These are phyloP conservation scores for Drosophila nikananu DNA, from an alignment of 1,140 invertebrate genomes.

Conservation along the genomic window DNA sequence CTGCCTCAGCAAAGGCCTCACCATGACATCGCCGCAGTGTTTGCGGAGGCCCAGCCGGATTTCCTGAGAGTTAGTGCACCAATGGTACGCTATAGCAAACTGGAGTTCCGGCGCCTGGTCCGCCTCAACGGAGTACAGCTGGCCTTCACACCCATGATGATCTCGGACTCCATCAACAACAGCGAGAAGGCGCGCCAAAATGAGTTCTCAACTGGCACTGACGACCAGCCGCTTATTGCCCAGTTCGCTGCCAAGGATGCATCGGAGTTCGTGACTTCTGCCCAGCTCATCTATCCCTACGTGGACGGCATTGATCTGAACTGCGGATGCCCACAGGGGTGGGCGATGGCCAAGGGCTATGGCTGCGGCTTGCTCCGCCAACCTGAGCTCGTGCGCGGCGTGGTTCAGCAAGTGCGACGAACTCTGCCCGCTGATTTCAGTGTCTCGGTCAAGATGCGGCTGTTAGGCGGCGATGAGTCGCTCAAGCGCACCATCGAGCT, in stretches of 20 bases:
- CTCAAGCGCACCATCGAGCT: constrained; percentile 86
- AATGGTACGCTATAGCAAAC: constrained; percentile 98
- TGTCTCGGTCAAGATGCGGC: constrained; percentile 96
- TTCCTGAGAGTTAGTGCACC: constrained; percentile 94
- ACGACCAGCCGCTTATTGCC: constrained; percentile 94
- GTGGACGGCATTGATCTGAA: constrained; percentile 96
- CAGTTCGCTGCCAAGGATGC: constrained; percentile 97
- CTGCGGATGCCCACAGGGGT: constrained; percentile 98
- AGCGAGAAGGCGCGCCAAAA: constrained; percentile 94
- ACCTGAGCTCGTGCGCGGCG: constrained; percentile 93
- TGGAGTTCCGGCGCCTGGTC: constrained; percentile 76
- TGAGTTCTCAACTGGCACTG: constrained; percentile 94
- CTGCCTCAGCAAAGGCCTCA: constrained; percentile 61
- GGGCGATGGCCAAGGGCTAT: constrained; percentile 96
- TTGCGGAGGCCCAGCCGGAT: constrained; percentile 86
- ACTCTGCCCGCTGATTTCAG: constrained; percentile 91
- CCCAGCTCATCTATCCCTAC: constrained; percentile 94
- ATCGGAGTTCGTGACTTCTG: constrained; percentile 93
- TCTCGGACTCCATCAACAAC: constrained; percentile 96
- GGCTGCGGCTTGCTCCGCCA: constrained; percentile 94
- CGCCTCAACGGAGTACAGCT: constrained; percentile 93
- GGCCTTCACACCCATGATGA: constrained; percentile 98
- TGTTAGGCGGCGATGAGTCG: constrained; percentile 86
- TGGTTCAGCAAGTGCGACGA: constrained; percentile 91
- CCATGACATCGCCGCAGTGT: constrained; percentile 88